Evolutionary conservation across 2,113 vertebrate genomes (phyloP), one percentile per base, ranked within the genome.

Genomic region (Hydrolagus affinis): DNA sequence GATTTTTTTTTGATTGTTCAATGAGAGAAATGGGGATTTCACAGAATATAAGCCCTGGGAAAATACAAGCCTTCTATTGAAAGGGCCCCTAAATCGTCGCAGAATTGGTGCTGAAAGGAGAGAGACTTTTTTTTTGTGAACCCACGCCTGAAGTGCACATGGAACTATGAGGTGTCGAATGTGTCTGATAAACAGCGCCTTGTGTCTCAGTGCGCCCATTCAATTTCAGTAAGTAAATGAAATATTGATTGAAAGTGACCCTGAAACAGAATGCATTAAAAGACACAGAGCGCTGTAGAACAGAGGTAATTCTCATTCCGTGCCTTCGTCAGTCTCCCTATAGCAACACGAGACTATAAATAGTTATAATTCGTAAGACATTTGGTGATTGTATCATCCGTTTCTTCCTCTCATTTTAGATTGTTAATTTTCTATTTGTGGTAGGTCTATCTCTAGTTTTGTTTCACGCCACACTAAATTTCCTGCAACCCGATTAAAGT

Each of bases 181-280:
- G 94, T 94, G 93, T 95, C 94, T 95, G 94, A 95, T 94, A 95
- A 95, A 95, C 94, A 95, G 94, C 94, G 94, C 93, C 93, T 93
- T 92, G 93, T 92, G 93, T 95, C 94, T 95, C 94, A 94, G 93
- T 94, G 94, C 92, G 92, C 93, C 95, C 94, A 95, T 95, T 95
- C 95, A 95, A 95, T 95, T 94, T 95, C 94, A 93, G 94, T 95
- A 95, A 95, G 95, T 95, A 95, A 95, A 95, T 95, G 94, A 95
- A 95, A 95, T 95, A 95, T 95, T 95, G 95, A 95, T 95, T 95
- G 94, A 94, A 95, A 95, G 94, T 95, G 95, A 95, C 95, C 95
- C 95, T 95, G 95, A 94, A 95, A 95, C 93, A 95, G 95, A 95
- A 95, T 95, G 95, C 94, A 95, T 95, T 95, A 95, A 95, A 93